Percentiles rank a stretch among this genome's conserved stretches.
Evolutionary conservation across 2,888 invertebrate genomes (phyloP).

Genomic region (Scaptomyza tumidula): DNA sequence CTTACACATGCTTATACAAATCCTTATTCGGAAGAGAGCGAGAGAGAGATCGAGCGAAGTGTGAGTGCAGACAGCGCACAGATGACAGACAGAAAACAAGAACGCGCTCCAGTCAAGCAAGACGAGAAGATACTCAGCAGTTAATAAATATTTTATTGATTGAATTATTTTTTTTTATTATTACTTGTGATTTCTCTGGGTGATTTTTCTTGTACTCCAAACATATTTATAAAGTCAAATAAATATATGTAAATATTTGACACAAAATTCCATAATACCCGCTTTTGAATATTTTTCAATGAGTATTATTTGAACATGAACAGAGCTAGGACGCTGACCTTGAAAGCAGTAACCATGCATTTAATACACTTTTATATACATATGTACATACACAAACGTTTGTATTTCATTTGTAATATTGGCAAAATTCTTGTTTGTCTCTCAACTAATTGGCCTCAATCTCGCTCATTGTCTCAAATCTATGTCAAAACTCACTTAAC

Average conservation of each 20-base stretch:
- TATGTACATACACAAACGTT: neutral
- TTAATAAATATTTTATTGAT: neutral
- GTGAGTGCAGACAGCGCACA: slow-evolving; percentile 1
- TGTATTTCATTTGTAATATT: neutral
- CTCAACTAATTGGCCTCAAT: neutral
- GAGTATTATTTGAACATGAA: slow-evolving; percentile 2
- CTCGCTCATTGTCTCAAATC: neutral
- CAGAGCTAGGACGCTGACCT: slow-evolving; percentile 1
- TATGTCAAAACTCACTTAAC: neutral
- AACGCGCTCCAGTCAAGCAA: neutral
- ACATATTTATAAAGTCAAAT: neutral
- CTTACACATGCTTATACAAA: neutral
- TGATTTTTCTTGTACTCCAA: neutral
- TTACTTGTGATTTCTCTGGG: neutral
- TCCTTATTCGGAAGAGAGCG: neutral
- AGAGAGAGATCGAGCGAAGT: neutral
- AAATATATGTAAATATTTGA: too few relatives aligned
- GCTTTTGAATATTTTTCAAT: neutral
- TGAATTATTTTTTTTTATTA: slow-evolving; percentile 3
- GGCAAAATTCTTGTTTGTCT: neutral
- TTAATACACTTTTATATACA: neutral
- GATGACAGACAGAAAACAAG: neutral
- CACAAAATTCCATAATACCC: too few relatives aligned
- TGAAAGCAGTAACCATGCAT: slow-evolving; percentile 3
- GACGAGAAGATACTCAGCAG: neutral